A percentile compares a stretch with the other conserved stretches of the same genome.
phyloP scores from a whole-genome alignment of 2,888 invertebrate species.

The Leucophenga maculata region DNA sequence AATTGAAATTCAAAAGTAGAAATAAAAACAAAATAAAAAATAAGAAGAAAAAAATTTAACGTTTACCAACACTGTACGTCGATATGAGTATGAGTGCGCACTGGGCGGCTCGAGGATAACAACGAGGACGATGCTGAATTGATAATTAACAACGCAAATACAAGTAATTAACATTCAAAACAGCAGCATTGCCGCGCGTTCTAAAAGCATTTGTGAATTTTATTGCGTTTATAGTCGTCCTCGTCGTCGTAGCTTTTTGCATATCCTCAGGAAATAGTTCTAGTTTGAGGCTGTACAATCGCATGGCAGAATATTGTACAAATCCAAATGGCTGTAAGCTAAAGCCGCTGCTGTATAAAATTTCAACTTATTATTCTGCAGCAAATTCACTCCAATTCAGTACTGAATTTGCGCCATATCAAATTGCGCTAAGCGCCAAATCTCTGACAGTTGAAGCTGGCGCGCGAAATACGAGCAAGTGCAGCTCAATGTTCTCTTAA shows the following conservation, averaged over 20 bases:
- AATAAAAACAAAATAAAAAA: constrained; percentile 3
- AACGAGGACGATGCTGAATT: constrained; percentile 49
- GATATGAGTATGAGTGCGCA: background rate
- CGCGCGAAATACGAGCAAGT: background rate
- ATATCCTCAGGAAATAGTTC: constrained; percentile 1
- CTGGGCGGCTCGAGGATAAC: too few relatives aligned
- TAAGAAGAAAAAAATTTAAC: constrained; percentile 30
- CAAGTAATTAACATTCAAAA: constrained; percentile 65
- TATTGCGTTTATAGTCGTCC: background rate
- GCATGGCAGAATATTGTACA: too few relatives aligned
- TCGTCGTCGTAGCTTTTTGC: background rate
- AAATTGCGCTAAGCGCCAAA: background rate
- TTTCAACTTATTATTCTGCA: too few relatives aligned
- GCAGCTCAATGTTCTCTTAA: constrained; percentile 3
- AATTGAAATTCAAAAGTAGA: constrained; percentile 64
- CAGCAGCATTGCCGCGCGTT: constrained; percentile 24
- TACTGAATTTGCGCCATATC: too few relatives aligned
- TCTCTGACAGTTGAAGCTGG: constrained; percentile 16
- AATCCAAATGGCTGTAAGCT: background rate
- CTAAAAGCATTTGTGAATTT: constrained; percentile 1
- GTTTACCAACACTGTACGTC: constrained; percentile 33
- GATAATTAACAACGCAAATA: constrained; percentile 68
- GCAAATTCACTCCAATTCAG: too few relatives aligned
- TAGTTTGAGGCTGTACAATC: too few relatives aligned
- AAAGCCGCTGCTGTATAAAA: background rate